Evolutionary conservation across 2,888 invertebrate species (phyloP), one percentile per base, ranked within the genome.

Genomic region (Phania funesta): DNA sequence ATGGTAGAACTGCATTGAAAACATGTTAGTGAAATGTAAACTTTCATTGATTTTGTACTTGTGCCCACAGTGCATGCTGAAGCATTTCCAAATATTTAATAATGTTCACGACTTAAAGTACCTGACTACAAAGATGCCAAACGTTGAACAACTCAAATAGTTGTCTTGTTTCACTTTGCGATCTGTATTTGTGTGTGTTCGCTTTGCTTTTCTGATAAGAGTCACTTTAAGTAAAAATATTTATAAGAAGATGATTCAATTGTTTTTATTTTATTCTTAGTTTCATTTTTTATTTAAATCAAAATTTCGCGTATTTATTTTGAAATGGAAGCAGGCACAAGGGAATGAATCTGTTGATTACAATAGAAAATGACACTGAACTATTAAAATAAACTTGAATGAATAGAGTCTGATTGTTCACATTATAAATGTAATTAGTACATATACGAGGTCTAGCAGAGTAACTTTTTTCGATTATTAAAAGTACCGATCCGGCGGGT

Each of bases 311-410:
- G 35, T 50, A 38, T 35, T 8, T 29, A 13, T 50, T 75, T 48
- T 16, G 22, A 44, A 54, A 18, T 29, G 2, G 24, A 18, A 38
- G 13, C 32, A 60, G 60, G 35, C 29, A 24, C 67, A 67, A 41
- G 50, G 38, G 76, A 60, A 60, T 11, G 32, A 3, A 29, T 38
- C 11, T 44, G 26, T 58, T 24, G 68, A 77, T 77, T 52, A 68
- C 52, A 77, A 70, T 44, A 68, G 60, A n/a, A 77, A 60, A 70
- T 77, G 77, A 64, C 77, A 77, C 60, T 77, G 77, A 77, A 77
- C 77, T 70, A 70, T 54, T 52, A 52, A 64, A 70, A 26, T 50
- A 77, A 70, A 77, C 77, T 70, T 77, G 68, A 54, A 22, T 58
- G 46, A 20, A 32, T 46, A 44, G 26, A n/a, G 62, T 38, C 32